phyloP scores from a whole-genome alignment of 23 tunicate species.

The Trididemnum miniatum region DNA sequence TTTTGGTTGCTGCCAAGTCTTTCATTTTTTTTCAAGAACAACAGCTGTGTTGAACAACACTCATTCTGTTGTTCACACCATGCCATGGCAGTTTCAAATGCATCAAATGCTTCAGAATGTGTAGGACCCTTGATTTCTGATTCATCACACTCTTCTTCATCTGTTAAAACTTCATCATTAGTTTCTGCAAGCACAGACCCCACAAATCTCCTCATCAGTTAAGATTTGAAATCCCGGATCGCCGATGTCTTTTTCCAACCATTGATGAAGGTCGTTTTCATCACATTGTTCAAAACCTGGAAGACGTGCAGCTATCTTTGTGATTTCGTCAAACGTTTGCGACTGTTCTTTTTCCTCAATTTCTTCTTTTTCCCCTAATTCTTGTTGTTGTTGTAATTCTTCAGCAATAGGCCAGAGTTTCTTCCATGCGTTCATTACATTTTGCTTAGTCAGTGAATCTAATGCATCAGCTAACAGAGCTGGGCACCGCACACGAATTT shows the following conservation, averaged over 20 bases:
- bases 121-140: conserved; percentile 30
- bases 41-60: conserved; percentile 32
- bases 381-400: conserved; percentile 21
- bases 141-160: conserved; percentile 33
- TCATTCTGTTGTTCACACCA: conserved; percentile 32
- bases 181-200: conserved; percentile 28
- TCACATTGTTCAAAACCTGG: conserved; percentile 34
- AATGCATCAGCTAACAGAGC: conserved; percentile 36
- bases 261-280: conserved; percentile 29
- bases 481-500: no score
- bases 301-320: conserved; percentile 35
- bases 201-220: conserved; percentile 31
- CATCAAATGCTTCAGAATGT: conserved; percentile 28
- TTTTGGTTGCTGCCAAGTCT: conserved; percentile 25
- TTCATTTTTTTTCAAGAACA: conserved; percentile 21
- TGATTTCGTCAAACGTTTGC: conserved; percentile 28
- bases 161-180: conserved; percentile 24
- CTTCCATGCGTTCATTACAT: conserved; percentile 34
- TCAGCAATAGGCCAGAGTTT: conserved; percentile 33
- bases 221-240: conserved; percentile 25
- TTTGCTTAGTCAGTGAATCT: conserved; percentile 33
- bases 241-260: conserved; percentile 32
- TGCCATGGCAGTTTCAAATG: conserved; percentile 33
- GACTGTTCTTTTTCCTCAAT: conserved; percentile 21
- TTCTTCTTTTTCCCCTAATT: conserved; percentile 30